These are phyloP conservation scores for Sarotherodon lohbergeri DNA, from an alignment of 2,113 vertebrate species.

Conservation along the genomic window DNA sequence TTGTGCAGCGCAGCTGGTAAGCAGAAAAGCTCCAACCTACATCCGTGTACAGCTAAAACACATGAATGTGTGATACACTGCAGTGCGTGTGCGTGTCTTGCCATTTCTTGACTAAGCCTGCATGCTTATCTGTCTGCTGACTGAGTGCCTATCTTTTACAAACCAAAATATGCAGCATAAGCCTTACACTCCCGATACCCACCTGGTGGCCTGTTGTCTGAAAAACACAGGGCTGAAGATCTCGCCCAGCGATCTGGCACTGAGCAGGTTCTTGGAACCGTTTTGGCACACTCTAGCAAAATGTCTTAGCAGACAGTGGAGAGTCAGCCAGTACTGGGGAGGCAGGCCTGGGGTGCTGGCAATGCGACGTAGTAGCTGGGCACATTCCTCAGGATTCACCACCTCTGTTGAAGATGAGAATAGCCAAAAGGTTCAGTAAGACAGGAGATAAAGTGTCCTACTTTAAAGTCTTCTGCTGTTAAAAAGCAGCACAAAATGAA, in stretches of 20 bases:
- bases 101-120: constrained; percentile 7
- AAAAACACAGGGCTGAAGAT: constrained; percentile 92
- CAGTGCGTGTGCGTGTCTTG: background rate
- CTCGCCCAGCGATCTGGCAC: constrained; percentile 82
- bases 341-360: constrained; percentile 82
- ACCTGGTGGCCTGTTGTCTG: constrained; percentile 83
- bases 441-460: background rate
- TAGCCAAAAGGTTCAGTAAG: background rate
- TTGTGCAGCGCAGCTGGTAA: constrained; percentile 42
- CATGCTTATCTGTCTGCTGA: constrained; percentile 6
- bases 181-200: background rate
- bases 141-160: constrained; percentile 10
- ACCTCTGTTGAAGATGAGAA: constrained; percentile 73
- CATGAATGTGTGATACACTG: background rate
- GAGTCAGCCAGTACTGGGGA: constrained; percentile 91
- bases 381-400: constrained; percentile 83
- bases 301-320: constrained; percentile 91
- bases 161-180: background rate
- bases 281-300: constrained; percentile 85
- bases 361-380: constrained; percentile 81
- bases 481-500: background rate
- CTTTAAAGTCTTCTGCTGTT: background rate
- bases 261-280: constrained; percentile 84
- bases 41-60: constrained; percentile 13
- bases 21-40: constrained; percentile 40